Evolutionary conservation across 2,888 invertebrate species (phyloP), one percentile per base, ranked within the genome.

Genomic region (Lasiommata megera): DNA sequence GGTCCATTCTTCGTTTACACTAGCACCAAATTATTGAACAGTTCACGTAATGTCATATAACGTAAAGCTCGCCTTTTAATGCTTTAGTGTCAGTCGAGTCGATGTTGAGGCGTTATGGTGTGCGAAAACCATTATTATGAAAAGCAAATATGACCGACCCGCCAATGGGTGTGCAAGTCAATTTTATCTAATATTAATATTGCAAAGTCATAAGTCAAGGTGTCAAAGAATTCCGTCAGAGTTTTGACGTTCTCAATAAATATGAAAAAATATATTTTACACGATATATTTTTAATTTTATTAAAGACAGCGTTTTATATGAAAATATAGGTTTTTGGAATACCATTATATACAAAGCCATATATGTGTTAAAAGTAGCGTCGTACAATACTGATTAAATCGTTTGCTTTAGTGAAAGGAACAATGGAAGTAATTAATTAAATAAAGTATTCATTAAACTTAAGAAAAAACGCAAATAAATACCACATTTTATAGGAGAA

Each of bases 201-300:
- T 87, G 87, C 87, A 77, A 73, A 77, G 73, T 85, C 83, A 81
- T 83, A 85, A 84, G 80, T 82, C 72, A 65, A 75, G 74, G 73
- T 82, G 79, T 81, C 72, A 72, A 67, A 67, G 36, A 18, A 23
- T 12, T 11, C 17, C 12, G 17, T 41, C 62, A 64, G 67, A 65
- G 58, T 67, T 60, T 65, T 58, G 63, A 46, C 46, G 11, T 23
- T 23, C 29, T 31, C 60, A 44, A 11, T 56, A 55, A 57, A 57
- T 82, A 80, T 81, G 84, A 82, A 88, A 88, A 88, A 84, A 86
- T 88, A 88, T 82, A 82, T 46, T 75, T 83, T 76, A 79, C 75
- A 14, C 16, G 37, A 52, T 40, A 18, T 51, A 16, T 31, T 46
- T 46, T 46, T 31, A 31, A 16, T 46, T 65, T 65, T 71, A 70